phyloP scores from a whole-genome alignment of 2,888 invertebrate species.

The Brachylomia viminalis region DNA sequence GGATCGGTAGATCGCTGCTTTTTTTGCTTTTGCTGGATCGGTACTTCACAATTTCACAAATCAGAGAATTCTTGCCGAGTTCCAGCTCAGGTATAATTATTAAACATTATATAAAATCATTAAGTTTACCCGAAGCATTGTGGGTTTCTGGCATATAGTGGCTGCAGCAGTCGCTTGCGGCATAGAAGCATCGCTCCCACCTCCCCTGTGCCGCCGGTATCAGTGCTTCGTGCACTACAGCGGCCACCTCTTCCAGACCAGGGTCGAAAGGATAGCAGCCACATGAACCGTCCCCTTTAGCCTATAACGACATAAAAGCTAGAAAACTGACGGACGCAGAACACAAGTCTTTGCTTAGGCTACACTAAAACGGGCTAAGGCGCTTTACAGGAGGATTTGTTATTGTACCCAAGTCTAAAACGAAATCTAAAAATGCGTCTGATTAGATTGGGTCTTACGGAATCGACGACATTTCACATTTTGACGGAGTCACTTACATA shows the following conservation, averaged over 20 bases:
- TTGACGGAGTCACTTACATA: neutral
- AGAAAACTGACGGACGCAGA: neutral
- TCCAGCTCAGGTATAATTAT: neutral
- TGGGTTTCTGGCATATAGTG: conserved; percentile 77
- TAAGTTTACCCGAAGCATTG: conserved; percentile 64
- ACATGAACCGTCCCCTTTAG: conserved; percentile 84
- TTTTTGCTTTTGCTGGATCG: neutral
- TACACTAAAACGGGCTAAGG: neutral
- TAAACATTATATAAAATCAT: neutral
- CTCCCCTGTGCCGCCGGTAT: conserved; percentile 82
- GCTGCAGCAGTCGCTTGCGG: conserved; percentile 84
- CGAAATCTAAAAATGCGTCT: neutral
- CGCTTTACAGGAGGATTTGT: too few relatives aligned
- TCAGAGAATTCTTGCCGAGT: neutral
- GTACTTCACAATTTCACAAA: neutral
- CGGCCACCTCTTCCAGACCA: conserved; percentile 80
- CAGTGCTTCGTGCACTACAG: conserved; percentile 77
- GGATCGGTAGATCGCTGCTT: neutral
- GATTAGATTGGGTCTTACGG: neutral
- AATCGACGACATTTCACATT: neutral
- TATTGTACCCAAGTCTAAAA: neutral
- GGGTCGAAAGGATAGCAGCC: conserved; percentile 88
- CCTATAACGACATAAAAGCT: conserved; percentile 67
- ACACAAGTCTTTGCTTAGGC: neutral
- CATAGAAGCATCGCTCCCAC: conserved; percentile 85